Evolutionary conservation across 2,888 invertebrate species (phyloP).

Genomic region (Chloroclysta siterata): DNA sequence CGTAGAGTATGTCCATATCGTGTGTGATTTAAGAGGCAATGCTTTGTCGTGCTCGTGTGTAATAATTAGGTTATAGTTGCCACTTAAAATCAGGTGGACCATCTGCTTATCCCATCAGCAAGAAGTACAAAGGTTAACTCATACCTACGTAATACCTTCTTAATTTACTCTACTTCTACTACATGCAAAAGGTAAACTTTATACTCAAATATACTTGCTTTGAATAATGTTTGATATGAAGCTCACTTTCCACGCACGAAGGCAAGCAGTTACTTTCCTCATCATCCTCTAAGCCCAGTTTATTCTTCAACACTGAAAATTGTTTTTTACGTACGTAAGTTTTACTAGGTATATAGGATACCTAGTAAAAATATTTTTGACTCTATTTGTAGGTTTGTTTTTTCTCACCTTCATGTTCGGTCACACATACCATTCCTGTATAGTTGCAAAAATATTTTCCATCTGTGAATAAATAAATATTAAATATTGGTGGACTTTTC

Average conservation of each 20-base stretch:
- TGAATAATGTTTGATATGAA: conserved; percentile 56
- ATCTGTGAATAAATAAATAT: conserved; percentile 65
- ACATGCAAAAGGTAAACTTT: background rate
- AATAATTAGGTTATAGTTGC: no score
- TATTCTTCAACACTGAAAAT: conserved; percentile 49
- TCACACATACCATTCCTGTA: conserved; percentile 82
- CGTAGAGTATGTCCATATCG: no score
- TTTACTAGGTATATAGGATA: no score
- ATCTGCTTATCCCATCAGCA: no score
- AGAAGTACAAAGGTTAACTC: no score
- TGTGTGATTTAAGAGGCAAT: no score
- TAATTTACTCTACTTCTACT: background rate
- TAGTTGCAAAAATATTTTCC: conserved; percentile 79
- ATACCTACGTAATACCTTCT: no score
- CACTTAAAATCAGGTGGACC: no score
- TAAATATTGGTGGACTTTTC: no score
- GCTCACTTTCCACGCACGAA: conserved; percentile 85
- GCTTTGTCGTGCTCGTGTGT: no score
- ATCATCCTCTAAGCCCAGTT: conserved; percentile 63
- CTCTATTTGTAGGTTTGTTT: background rate
- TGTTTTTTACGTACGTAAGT: background rate
- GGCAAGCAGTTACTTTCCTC: conserved; percentile 72
- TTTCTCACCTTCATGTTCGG: conserved; percentile 60
- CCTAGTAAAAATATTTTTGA: background rate
- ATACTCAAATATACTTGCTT: conserved; percentile 44